Evolutionary conservation across 2,888 invertebrate species (phyloP).

Genomic region (Amitus sp.): DNA sequence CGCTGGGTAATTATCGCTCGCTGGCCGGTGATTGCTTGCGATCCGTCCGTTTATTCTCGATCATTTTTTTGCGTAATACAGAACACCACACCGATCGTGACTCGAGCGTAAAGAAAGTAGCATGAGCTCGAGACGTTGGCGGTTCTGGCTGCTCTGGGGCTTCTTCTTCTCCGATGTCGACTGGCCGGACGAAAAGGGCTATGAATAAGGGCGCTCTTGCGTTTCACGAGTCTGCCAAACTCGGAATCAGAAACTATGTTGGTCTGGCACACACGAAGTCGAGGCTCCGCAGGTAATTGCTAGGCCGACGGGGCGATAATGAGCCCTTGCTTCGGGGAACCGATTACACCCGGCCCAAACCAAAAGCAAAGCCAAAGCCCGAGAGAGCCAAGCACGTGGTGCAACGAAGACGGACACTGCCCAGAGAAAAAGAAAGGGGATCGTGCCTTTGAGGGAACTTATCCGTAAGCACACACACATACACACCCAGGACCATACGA

Average conservation of each 20-base stretch:
- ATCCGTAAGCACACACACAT: conserved; percentile 11
- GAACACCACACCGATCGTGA: conserved; percentile 27
- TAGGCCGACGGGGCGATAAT: conserved; percentile 67
- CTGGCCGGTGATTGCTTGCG: conserved; percentile 43
- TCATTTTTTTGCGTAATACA: conserved; percentile 9
- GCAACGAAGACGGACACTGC: conserved; percentile 8
- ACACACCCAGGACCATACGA: conserved; percentile 5
- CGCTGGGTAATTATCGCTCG: conserved; percentile 56
- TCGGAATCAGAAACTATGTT: conserved; percentile 50
- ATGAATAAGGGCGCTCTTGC: conserved; percentile 14
- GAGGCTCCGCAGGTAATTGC: conserved; percentile 65
- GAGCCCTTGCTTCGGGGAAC: conserved; percentile 66
- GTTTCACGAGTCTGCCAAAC: conserved; percentile 37
- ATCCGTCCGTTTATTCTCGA: conserved; percentile 40
- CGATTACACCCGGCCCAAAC: conserved; percentile 64
- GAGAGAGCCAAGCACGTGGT: conserved; percentile 16
- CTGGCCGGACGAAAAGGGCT: conserved; percentile 13
- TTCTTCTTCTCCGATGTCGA: conserved; percentile 33
- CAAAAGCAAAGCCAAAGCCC: conserved; percentile 56
- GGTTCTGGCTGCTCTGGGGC: conserved; percentile 33
- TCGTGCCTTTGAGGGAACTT: conserved; percentile 32
- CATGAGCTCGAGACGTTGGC: conserved; percentile 23
- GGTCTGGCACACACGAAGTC: conserved; percentile 59
- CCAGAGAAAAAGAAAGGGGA: conserved; percentile 26
- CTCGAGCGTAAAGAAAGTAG: conserved; percentile 30